phyloP scores from a whole-genome alignment of 2,888 invertebrate genomes.

The Pteria penguin region DNA sequence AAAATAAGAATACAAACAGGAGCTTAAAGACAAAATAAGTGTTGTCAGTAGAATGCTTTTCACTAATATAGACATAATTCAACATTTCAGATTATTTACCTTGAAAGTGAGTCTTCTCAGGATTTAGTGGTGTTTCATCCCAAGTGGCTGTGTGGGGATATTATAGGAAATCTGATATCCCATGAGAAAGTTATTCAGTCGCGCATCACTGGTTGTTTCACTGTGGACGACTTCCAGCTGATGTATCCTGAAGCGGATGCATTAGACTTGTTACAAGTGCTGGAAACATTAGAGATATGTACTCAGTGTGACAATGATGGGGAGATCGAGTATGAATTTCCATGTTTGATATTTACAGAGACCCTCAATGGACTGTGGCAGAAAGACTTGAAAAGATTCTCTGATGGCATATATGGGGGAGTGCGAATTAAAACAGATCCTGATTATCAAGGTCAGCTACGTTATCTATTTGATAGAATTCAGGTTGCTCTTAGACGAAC shows the following conservation, averaged over 20 bases:
- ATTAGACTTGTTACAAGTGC: conserved; percentile 84
- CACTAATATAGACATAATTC: too few relatives aligned
- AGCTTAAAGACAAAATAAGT: too few relatives aligned
- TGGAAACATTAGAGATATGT: conserved; percentile 87
- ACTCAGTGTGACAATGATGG: conserved; percentile 86
- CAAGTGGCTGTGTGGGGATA: conserved; percentile 85
- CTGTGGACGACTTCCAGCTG: conserved; percentile 87
- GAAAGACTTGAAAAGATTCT: conserved; percentile 76
- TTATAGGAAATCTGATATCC: conserved; percentile 85
- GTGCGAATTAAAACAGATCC: conserved; percentile 82
- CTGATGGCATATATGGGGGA: conserved; percentile 84
- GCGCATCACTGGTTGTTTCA: conserved; percentile 85
- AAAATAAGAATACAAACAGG: too few relatives aligned
- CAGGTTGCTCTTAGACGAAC: conserved; percentile 84
- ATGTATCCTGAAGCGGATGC: conserved; percentile 87
- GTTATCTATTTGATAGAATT: conserved; percentile 86
- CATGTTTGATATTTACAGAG: conserved; percentile 85
- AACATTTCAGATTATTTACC: conserved; percentile 82
- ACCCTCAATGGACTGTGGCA: conserved; percentile 86
- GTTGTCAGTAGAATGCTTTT: too few relatives aligned
- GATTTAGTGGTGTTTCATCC: conserved; percentile 86
- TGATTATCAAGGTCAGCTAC: conserved; percentile 83
- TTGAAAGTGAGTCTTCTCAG: conserved; percentile 82
- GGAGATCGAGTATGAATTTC: conserved; percentile 88
- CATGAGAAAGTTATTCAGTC: conserved; percentile 79